phyloP scores from a whole-genome alignment of 2,113 vertebrate species.

The Jaculus jaculus region DNA sequence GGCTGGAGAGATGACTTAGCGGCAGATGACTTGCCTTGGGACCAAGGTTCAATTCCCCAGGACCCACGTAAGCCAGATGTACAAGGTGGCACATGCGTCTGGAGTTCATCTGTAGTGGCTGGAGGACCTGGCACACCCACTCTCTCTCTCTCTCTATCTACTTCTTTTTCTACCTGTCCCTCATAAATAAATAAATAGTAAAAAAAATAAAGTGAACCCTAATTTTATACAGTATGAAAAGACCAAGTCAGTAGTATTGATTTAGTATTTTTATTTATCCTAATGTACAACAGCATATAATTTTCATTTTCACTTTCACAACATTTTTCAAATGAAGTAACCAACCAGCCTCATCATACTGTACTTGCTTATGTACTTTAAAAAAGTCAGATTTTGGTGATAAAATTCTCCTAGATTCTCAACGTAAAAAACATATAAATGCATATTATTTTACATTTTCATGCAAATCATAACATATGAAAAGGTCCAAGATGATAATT shows the following conservation, averaged over 20 bases:
- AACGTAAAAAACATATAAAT: not conserved
- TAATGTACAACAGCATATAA: not conserved
- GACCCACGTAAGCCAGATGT: too few species aligned
- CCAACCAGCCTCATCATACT: not conserved
- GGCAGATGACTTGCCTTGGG: too few species aligned
- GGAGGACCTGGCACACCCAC: too few species aligned
- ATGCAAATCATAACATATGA: conserved; percentile 10
- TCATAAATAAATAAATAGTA: too few species aligned
- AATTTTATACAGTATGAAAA: not conserved
- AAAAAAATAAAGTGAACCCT: not conserved
- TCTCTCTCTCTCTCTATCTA: too few species aligned
- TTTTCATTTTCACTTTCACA: not conserved
- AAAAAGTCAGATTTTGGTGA: not conserved
- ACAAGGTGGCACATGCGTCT: too few species aligned
- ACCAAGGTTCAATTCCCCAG: too few species aligned
- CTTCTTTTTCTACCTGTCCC: too few species aligned
- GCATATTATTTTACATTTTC: not conserved
- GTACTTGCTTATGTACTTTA: not conserved
- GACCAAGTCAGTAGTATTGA: not conserved
- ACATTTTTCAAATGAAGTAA: not conserved
- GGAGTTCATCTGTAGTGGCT: too few species aligned
- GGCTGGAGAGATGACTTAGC: too few species aligned
- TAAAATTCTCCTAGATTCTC: not conserved
- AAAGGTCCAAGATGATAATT: not conserved
- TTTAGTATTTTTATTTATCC: conserved; percentile 23